Base-by-base conservation (phyloP, 2,113 vertebrate genomes). In the Hepsetus odoe region DNA sequence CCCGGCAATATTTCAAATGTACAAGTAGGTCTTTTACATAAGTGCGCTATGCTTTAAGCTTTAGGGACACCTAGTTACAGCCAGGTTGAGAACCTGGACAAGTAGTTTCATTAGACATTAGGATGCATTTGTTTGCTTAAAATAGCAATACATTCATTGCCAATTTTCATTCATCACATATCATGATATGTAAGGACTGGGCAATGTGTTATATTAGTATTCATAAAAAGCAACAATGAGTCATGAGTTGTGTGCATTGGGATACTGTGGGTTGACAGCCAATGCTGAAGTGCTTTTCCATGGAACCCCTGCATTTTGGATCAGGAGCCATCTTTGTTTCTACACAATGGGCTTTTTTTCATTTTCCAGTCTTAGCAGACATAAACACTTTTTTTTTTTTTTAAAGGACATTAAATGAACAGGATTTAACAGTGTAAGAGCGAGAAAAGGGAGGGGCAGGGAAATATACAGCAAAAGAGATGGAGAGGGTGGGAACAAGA, bases 371-470 rank as follows among this genome's bases (percentile, higher is more conserved):
- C 10, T 30, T 22, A 0, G 20, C 28, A 61, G 53, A 73, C 16
- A 42, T 30, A 61, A 49, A 56, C 53, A 73, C 0, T 33, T 35
- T 51, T 61, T 26, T 28, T 46, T 13, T 58, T 35, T 32, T 33
- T 67, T 46, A 64, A 76, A 66, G 79, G 74, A 83, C 85, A 85
- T 86, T 68, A 88, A 86, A 85, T 83, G 82, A 83, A 62, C 83
- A 74, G 30, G 42, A 44, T 2, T 84, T 76, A 81, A 69, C 33
- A 71, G n/a, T 10, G 5, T 44, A 67, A 76, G n/a, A 44, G 76
- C 58, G 4, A 35, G 30, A 62, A 62, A 61, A 30, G 9, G 28
- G 32, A 35, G 59, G 30, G 59, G 3, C 9, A 8, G 30, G 35
- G 59, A 62, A 33, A 62, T 55, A 61, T 5, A 20, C 11, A 35